Evolutionary conservation across 2,888 invertebrate species (phyloP).

Genomic region (Cecidostiba fungosa): DNA sequence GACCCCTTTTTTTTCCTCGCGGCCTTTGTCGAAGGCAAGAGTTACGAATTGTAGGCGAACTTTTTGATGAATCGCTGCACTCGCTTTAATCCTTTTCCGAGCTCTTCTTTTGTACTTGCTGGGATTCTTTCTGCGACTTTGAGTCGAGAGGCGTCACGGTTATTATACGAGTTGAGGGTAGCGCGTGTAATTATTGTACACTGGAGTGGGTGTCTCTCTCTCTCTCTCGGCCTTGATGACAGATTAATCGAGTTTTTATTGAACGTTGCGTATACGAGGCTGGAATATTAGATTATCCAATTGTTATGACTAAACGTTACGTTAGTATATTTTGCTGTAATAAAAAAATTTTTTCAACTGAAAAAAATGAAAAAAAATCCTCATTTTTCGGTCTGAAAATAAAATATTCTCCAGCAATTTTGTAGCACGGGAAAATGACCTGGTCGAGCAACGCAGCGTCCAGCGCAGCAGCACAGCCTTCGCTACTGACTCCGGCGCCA

Average conservation of each 20-base stretch:
- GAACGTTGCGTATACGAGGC: background rate
- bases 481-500: background rate
- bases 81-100: conserved; percentile 48
- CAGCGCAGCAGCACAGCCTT: background rate
- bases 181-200: conserved; percentile 20
- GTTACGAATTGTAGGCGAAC: conserved; percentile 68
- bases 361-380: background rate
- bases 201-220: background rate
- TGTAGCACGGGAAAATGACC: background rate
- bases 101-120: conserved; percentile 30
- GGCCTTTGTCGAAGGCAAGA: conserved; percentile 67
- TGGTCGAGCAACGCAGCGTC: background rate
- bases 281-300: conserved; percentile 13
- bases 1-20: conserved; percentile 41
- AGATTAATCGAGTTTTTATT: conserved; percentile 46
- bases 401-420: background rate
- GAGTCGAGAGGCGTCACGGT: conserved; percentile 33
- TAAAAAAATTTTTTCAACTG: background rate
- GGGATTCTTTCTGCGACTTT: conserved; percentile 30
- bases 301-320: background rate
- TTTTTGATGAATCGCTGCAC: conserved; percentile 69
- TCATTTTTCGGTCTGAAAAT: conserved; percentile 16
- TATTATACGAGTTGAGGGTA: conserved; percentile 39
- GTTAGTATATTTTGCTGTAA: no score
- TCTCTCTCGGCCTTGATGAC: conserved; percentile 21